These are phyloP conservation scores for Acropora yongei DNA, from an alignment of 64 coral and sea anemone species.

Conservation along the genomic window DNA sequence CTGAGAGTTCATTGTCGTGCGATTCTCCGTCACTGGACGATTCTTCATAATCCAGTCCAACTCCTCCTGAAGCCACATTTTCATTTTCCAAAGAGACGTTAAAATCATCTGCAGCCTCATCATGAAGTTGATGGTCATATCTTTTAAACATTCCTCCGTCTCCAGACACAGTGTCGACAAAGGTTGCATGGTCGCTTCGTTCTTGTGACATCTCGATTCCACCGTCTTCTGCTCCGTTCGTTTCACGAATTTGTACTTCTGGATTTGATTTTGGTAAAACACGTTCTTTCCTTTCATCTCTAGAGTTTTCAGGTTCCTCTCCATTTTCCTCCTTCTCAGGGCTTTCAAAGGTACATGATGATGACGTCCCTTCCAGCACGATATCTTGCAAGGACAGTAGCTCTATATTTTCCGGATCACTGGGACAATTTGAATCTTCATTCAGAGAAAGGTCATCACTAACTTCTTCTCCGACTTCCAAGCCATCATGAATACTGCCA, in stretches of 20 bases:
- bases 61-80: background rate
- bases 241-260: background rate
- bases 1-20: background rate
- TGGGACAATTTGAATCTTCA: background rate
- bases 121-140: background rate
- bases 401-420: background rate
- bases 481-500: background rate
- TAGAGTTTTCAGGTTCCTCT: background rate
- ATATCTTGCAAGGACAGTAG: background rate
- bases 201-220: background rate
- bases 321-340: background rate
- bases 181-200: background rate
- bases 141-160: background rate
- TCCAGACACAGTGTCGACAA: background rate
- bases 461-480: constrained; percentile 11
- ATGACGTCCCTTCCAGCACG: background rate
- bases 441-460: background rate
- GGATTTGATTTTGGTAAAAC: background rate
- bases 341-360: background rate
- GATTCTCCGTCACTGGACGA: constrained; percentile 4
- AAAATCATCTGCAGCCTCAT: background rate
- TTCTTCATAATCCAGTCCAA: background rate
- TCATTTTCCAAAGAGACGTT: background rate
- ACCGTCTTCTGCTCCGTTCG: background rate
- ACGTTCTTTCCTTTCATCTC: background rate